Evolutionary conservation across 2,797 vertebrate genomes (phyloP).

Genomic region (Gymnocypris eckloni): DNA sequence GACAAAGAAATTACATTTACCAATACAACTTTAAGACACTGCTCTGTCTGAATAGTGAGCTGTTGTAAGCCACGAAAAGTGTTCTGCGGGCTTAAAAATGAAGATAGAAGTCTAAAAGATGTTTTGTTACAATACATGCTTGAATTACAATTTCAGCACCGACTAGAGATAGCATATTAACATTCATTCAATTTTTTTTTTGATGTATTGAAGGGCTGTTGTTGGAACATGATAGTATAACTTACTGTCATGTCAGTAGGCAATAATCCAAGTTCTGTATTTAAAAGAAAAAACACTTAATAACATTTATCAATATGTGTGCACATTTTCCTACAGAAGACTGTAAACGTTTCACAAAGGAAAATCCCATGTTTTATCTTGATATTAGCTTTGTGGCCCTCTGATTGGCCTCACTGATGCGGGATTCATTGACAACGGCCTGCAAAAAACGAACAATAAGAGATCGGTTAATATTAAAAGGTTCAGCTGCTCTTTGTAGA

Average conservation of each 20-base stretch:
- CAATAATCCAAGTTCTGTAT: neutral
- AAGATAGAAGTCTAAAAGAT: neutral
- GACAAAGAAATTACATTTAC: slow-evolving; percentile 5
- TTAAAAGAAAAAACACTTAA: too few species aligned
- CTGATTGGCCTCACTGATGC: slow-evolving; percentile 83
- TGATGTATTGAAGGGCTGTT: neutral
- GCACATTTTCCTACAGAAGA: slow-evolving; percentile 24
- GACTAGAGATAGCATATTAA: neutral
- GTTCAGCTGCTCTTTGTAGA: neutral
- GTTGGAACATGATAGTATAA: neutral
- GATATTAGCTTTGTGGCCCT: slow-evolving; percentile 81
- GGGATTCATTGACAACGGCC: slow-evolving; percentile 79
- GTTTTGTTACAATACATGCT: neutral
- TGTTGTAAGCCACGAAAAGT: neutral
- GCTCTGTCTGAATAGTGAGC: neutral
- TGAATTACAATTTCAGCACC: neutral
- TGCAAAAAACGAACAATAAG: slow-evolving; percentile 61
- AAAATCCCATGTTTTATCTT: slow-evolving; percentile 59
- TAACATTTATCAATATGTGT: neutral
- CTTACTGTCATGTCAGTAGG: neutral
- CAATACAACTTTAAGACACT: slow-evolving; percentile 17
- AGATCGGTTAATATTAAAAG: slow-evolving; percentile 18
- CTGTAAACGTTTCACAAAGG: slow-evolving; percentile 2
- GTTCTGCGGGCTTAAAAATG: slow-evolving; percentile 21
- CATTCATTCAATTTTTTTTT: neutral